Evolutionary conservation across 2,888 invertebrate species (phyloP), one percentile per base, ranked within the genome.

Genomic region (Hypolimnas misippus): DNA sequence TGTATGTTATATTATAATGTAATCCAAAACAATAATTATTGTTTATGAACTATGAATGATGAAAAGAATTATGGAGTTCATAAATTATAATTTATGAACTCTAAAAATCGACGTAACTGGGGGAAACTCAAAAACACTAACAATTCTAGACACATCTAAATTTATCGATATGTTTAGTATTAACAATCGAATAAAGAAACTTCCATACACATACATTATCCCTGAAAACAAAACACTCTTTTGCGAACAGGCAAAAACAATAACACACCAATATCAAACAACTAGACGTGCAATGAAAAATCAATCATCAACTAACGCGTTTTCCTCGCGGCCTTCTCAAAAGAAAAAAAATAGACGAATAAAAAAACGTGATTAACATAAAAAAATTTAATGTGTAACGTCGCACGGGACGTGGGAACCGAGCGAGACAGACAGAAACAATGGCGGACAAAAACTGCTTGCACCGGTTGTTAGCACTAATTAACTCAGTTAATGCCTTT

Each of bases 361-460:
- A 25, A 65, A 63, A 66, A 63, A 65, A 61, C 53, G 29, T 62
- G 64, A 68, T 68, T 68, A 67, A 64, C 65, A 67, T 68, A 58
- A 67, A 69, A 69, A 63, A 70, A 67, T n/a, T 65, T 64, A 65
- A 69, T 72, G 70, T 68, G 68, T 69, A 67, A 66, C 69, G 65
- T 68, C 55, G 66, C 68, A 64, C 64, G 67, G 76, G 73, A 71
- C 85, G 86, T 86, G 86, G 85, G 86, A 86, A 83, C 72, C 67
- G 63, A 61, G 67, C 62, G 54, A 46, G 68, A 40, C 57, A 62
- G 50, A 33, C 70, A 65, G 66, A 72, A 71, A 85, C 85, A 86
- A 86, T 83, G 76, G 76, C 67, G 57, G 70, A 75, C 72, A 75
- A 77, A 73, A 83, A 81, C 79, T 70, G 71, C 79, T 77, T 77